Evolutionary conservation across 2,113 vertebrate genomes (phyloP), one percentile per base, ranked within the genome.

Genomic region (Entosphenus tridentatus): DNA sequence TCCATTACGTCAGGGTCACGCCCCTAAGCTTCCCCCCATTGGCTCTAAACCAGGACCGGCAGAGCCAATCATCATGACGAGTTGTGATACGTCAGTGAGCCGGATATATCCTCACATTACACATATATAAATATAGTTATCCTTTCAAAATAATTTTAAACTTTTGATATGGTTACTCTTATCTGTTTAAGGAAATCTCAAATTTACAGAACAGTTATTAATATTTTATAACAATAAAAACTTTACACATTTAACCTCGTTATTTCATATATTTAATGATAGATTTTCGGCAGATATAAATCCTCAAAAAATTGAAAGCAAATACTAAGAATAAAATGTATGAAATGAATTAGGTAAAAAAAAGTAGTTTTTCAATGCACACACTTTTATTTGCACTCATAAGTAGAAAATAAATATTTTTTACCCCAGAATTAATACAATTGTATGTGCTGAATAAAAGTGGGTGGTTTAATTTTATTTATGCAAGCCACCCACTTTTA

Each of bases 361-460:
- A 62, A 62, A 5, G 1, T 14, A 17, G 16, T 13, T 62, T 62
- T 62, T 62, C 58, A 17, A 17, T 13, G 13, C 16, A 62, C 58
- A 62, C 58, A 62, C 16, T 62, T 62, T 62, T 62, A 62, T 39
- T 14, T 14, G 16, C 16, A 17, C 58, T 14, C 58, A 14, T 14
- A 62, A 62, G 16, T 14, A 62, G 58, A 62, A 62, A 62, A 62
- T 62, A 14, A 62, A 62, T 62, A 14, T 62, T 62, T 16, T 62
- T 62, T 62, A 17, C 58, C 7, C 13, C 13, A 14, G 13, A 13
- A 62, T 62, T 62, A 13, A 62, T 62, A 14, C 58, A 62, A 14
- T 62, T 17, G 3, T 62, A 62, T 62, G 16, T 62, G 58, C 58
- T 14, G 16, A 62, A 62, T 62, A 62, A 62, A 62, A 62, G 58